Evolutionary conservation across 2,888 invertebrate species (phyloP), one percentile per base, ranked within the genome.

Genomic region (Vandiemenella viatica): DNA sequence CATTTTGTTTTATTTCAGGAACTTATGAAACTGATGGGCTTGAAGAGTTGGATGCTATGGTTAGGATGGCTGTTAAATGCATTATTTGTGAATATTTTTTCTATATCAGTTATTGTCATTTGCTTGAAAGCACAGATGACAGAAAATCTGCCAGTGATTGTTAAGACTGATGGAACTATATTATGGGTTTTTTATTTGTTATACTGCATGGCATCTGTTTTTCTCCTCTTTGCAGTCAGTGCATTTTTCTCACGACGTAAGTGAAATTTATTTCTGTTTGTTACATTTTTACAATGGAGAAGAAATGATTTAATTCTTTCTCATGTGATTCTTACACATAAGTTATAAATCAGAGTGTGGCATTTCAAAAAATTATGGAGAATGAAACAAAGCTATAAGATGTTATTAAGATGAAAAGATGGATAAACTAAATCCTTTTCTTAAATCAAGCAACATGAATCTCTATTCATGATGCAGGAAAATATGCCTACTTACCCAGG

Each of bases 21-120:
- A 59, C 65, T 73, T 37, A 71, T 75, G 72, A 69, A 70, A 59
- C 68, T 75, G 62, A 74, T 74, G 73, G 74, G 74, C 2, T 57
- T 75, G 45, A 64, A 62, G 32, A 65, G 63, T 53, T 72, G 70
- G 67, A 59, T 72, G 50, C 69, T 73, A 55, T 74, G 74, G 73
- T 20, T 63, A 19, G 69, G 72, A 16, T 72, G 72, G 69, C 69
- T 71, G 56, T 52, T 70, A 38, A 67, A 68, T 53, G 67, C 67
- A 48, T 55, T 68, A 41, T 32, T 66, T 10, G 62, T 67, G 37
- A 55, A 66, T 8, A 26, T 61, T 7, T 55, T 70, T 16, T 62
- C 64, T 4, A 57, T 65, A 3, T 46, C 58, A n/a, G 56, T 68
- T 23, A 64, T 69, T 49, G 63, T 66, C 5, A 43, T 64, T 18